Evolutionary conservation across 2,888 invertebrate genomes (phyloP).

Genomic region (Agapetus fuscipes): DNA sequence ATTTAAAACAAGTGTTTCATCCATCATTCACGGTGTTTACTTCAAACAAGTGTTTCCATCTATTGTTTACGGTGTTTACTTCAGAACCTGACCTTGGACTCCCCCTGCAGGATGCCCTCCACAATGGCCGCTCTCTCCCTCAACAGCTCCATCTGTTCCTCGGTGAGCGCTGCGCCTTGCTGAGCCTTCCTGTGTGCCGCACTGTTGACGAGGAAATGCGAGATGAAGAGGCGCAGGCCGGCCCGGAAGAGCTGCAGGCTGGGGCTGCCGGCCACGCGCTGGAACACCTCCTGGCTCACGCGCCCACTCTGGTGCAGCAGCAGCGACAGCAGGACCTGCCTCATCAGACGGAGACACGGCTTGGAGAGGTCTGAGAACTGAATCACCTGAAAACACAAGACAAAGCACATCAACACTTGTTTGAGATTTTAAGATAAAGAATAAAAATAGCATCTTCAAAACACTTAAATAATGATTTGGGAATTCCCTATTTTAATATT

Average conservation of each 20-base stretch:
- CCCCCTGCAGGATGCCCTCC: conserved; percentile 53
- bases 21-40: too few relatives aligned
- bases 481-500: too few relatives aligned
- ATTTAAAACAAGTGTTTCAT: too few relatives aligned
- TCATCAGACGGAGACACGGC: conserved; percentile 64
- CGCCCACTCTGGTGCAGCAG: conserved; percentile 58
- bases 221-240: conserved; percentile 74
- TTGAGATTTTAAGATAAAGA: not conserved
- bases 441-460: not conserved
- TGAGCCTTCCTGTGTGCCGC: conserved; percentile 31
- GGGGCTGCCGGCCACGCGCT: conserved; percentile 58
- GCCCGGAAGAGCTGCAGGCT: conserved; percentile 75
- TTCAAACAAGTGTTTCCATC: too few relatives aligned
- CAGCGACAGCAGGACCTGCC: conserved; percentile 65
- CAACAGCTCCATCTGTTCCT: conserved; percentile 39
- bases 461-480: conserved; percentile 1
- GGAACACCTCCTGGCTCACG: conserved; percentile 55
- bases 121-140: conserved; percentile 51
- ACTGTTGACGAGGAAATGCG: conserved; percentile 71
- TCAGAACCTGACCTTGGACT: conserved; percentile 36
- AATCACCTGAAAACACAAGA: conserved; percentile 51
- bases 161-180: conserved; percentile 29
- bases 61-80: too few relatives aligned
- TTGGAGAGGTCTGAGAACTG: conserved; percentile 81
- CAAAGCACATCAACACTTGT: conserved; percentile 3